phyloP scores from a whole-genome alignment of 2,888 invertebrate genomes.

The Cataglyphis albicans region DNA sequence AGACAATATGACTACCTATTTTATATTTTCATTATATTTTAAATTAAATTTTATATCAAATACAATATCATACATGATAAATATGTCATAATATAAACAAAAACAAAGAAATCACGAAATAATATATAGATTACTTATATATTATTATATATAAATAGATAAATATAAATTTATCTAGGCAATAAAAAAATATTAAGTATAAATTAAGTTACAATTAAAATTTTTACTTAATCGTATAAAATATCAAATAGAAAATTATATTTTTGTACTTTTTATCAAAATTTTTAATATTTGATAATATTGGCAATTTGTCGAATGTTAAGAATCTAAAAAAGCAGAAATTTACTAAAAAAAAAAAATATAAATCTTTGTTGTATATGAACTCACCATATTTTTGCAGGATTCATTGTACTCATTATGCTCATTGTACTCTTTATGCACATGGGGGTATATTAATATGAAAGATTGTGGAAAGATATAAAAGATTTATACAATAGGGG shows the following conservation, averaged over 20 bases:
- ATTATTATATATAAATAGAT: neutral
- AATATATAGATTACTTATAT: conserved; percentile 7
- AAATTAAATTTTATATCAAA: neutral
- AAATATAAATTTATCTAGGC: neutral
- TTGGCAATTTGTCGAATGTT: neutral
- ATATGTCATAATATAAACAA: neutral
- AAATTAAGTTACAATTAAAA: neutral
- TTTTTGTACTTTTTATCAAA: neutral
- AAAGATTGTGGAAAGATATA: conserved; percentile 33
- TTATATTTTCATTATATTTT: neutral
- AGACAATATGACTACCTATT: neutral
- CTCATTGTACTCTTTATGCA: neutral
- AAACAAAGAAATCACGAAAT: conserved; percentile 1
- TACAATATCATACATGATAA: neutral
- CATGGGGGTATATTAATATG: conserved; percentile 23
- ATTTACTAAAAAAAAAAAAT: conserved; percentile 19
- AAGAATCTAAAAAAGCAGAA: neutral
- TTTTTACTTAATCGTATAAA: conserved; percentile 5
- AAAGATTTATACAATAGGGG: conserved; percentile 56
- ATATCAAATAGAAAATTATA: neutral
- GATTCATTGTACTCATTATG: neutral
- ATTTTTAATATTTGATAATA: conserved; percentile 18
- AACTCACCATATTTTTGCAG: conserved; percentile 5
- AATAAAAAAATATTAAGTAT: conserved; percentile 9
- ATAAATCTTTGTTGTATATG: conserved; percentile 9